Evolutionary conservation across 1,140 invertebrate species (phyloP), one percentile per base, ranked within the genome.

Genomic region (Listronotus bonariensis): DNA sequence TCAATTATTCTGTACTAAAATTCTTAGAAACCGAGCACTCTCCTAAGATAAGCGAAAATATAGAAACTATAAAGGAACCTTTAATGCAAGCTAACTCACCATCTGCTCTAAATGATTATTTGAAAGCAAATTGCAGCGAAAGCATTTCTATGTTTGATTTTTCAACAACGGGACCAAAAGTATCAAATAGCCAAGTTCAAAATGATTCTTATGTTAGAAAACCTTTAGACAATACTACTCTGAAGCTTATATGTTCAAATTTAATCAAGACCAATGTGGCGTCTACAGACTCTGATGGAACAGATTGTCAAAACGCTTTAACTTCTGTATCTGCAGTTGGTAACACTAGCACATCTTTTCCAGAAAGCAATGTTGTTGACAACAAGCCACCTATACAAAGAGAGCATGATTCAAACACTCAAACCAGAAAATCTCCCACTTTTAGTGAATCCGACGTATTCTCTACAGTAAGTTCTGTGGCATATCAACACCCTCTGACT

Each of bases 171-270:
- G 42, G 55, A 32, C 41, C 55, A 0, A 57, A 45, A 45, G 14
- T 57, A n/a, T 20, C 41, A 8, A 57, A 57, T 45, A 15, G 31
- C 10, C 34, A 57, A 45, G 54, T 45, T 40, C 20, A 17, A 34
- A 57, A 45, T 57, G 55, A 34, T 10, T 57, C 20, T 14, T 45
- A 45, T 45, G 20, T 57, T 11, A 34, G 32, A 14, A 57, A 57
- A 6, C 55, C 40, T 32, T 41, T 57, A 41, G 32, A 57, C 14
- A 26, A 57, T 17, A 34, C 42, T 6, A 57, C 18, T 45, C 17
- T 45, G 9, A 57, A 57, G 43, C 41, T 9, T 12, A 57, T 45
- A 3, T 57, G 41, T 12, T 34, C 26, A 9, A 52, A 17, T 8
- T n/a, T 52, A 7, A 52, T 52, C 32, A 52, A 15, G 8, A 52